phyloP scores from a whole-genome alignment of 2,888 invertebrate species.

The Eledona agricola region DNA sequence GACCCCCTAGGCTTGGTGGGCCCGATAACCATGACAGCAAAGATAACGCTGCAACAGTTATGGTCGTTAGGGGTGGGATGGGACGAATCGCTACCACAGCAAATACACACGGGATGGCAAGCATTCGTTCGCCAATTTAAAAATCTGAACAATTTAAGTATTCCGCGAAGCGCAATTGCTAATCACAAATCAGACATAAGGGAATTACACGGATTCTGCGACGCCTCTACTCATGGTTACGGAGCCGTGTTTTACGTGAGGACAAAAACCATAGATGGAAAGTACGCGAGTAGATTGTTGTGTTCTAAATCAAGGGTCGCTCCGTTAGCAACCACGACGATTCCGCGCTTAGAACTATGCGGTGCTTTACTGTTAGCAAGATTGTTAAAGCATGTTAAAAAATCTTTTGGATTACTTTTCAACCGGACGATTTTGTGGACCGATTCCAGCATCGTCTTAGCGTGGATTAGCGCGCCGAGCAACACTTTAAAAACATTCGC shows the following conservation, averaged over 20 bases:
- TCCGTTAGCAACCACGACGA: constrained; percentile 39
- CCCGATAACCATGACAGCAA: neutral
- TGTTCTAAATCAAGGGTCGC: constrained; percentile 42
- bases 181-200: neutral
- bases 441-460: constrained; percentile 49
- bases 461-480: constrained; percentile 44
- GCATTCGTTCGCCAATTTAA: neutral
- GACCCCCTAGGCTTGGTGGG: constrained; percentile 1
- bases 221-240: constrained; percentile 29
- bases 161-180: neutral
- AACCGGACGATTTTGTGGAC: constrained; percentile 38
- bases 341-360: constrained; percentile 48
- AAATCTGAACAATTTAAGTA: neutral
- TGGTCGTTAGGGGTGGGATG: neutral
- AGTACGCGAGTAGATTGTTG: constrained; percentile 4
- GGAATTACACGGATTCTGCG: constrained; percentile 36
- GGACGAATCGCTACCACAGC: neutral
- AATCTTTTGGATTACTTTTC: constrained; percentile 12
- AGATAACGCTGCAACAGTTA: neutral
- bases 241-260: constrained; percentile 32
- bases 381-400: constrained; percentile 32
- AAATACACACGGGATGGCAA: neutral
- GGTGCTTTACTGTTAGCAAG: constrained; percentile 42
- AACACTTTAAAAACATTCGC: constrained; percentile 45
- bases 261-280: neutral